These are phyloP conservation scores for Rotaria sp. DNA, from an alignment of 2,888 invertebrate species.

Conservation along the genomic window DNA sequence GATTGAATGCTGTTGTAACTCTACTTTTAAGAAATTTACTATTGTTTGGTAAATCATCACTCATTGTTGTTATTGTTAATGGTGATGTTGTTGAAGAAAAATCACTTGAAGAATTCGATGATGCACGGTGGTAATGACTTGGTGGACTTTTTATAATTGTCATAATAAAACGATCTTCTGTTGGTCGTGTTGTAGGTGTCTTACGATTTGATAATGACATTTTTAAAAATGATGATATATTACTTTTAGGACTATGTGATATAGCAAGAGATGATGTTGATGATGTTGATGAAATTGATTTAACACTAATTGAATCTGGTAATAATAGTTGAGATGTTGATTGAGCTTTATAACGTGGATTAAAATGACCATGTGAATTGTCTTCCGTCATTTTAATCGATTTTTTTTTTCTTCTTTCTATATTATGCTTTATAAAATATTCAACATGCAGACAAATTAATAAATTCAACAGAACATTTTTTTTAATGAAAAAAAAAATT, in stretches of 20 bases:
- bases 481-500: neutral
- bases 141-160: neutral
- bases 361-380: neutral
- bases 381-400: neutral
- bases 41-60: neutral
- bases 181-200: neutral
- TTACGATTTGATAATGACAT: neutral
- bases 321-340: neutral
- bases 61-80: neutral
- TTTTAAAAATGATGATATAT: neutral
- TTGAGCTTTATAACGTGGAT: neutral
- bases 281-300: neutral
- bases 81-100: neutral
- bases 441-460: neutral
- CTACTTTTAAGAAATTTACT: neutral
- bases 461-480: neutral
- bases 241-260: neutral
- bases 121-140: neutral
- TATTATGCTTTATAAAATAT: neutral
- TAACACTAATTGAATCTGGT: neutral
- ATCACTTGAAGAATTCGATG: neutral
- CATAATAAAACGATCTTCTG: constrained; percentile 26
- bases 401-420: neutral
- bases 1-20: constrained; percentile 19
- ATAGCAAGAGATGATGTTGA: neutral